Base-by-base conservation (phyloP, 2,797 vertebrate species). In the Hapalemur alaotrensis region DNA sequence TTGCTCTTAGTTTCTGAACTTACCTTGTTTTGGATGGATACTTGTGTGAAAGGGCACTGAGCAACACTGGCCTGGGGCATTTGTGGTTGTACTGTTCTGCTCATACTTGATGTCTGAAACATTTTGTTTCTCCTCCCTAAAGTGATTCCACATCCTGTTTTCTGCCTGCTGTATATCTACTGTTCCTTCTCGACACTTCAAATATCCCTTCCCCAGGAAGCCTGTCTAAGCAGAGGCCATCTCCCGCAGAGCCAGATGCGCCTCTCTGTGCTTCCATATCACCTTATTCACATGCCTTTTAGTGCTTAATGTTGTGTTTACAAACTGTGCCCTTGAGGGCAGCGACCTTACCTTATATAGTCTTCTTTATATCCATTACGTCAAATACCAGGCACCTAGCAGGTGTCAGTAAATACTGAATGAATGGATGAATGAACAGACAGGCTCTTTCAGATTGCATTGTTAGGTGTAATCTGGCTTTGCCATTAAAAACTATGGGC, bases 1-100 rank as follows among this genome's bases (percentile, higher is more conserved):
- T 23, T 28, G 1, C 28, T 88, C 17, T 80, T 0, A 2, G 8
- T 20, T 38, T 14, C 3, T 7, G 1, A 54, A 10, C 52, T 35
- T 50, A 8, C 13, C 48, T 76, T 7, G 20, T 25, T 93, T 43
- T 63, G 7, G 35, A 14, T 7, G 41, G 52, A 25, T n/a, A 7
- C 48, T 86, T 14, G 25, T 65, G 9, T 35, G n/a, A 23, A 57
- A 67, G 63, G n/a, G 8, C 8, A 0, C 20, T 14, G 9, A 43
- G 38, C 25, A 46, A 7, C 11, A 13, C 10, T 75, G 8, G 54
- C 63, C 14, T 46, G 28, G 50, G 46, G 90, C 50, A 3, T 50
- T 76, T 63, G 18, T n/a, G 48, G 9, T 59, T n/a, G 4, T 25
- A 1, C 61, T 76, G 0, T 65, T 91, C 48, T 82, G n/a, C 78